Evolutionary conservation across 2,888 invertebrate species (phyloP).

Genomic region (Trichopoda pennipes): DNA sequence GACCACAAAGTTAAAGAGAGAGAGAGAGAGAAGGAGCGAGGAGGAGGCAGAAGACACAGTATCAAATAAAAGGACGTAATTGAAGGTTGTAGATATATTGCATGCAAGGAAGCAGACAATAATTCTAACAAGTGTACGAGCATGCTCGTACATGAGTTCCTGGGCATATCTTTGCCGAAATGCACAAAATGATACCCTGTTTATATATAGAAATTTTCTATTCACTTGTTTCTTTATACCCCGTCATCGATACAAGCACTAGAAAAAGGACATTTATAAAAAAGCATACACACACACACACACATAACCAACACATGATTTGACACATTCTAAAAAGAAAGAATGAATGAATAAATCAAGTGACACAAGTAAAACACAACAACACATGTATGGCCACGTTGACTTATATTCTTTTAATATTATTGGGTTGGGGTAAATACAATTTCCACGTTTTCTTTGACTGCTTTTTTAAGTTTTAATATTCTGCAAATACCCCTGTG

Average conservation of each 20-base stretch:
- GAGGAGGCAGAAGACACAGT: background rate
- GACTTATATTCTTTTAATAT: background rate
- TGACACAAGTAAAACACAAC: constrained; percentile 47
- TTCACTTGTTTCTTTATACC: constrained; percentile 35
- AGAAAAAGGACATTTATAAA: background rate
- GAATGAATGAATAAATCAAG: constrained; percentile 50
- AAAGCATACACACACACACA: background rate
- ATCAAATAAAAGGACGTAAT: background rate
- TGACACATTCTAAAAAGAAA: constrained; percentile 49
- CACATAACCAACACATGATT: constrained; percentile 34
- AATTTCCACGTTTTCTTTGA: no score
- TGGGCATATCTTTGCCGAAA: constrained; percentile 10
- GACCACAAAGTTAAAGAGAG: background rate
- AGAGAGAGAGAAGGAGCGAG: background rate
- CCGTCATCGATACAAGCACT: constrained; percentile 9
- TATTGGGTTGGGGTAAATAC: constrained; percentile 10
- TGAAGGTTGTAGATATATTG: background rate
- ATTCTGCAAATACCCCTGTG: no score
- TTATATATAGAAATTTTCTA: constrained; percentile 43
- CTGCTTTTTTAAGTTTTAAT: no score
- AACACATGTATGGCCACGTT: background rate
- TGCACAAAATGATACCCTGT: constrained; percentile 14
- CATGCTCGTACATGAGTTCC: background rate
- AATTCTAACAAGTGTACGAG: background rate
- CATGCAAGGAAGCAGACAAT: background rate